Base-by-base conservation (phyloP, 2,113 vertebrate genomes). In the Chelonoidis abingdonii region DNA sequence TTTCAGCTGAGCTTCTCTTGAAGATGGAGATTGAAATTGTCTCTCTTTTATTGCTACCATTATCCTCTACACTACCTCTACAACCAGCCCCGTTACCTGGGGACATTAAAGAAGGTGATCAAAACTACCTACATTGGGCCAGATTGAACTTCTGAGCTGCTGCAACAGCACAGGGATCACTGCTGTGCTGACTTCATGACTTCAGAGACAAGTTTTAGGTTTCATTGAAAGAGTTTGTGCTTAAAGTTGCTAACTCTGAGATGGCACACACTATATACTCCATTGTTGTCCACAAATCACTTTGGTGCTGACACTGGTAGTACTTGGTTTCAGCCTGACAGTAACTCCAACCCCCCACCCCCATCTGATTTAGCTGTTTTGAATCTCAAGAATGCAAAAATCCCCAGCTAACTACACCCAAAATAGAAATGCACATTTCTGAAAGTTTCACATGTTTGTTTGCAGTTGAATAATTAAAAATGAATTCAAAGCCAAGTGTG, bases 361-460 rank as follows among this genome's bases (percentile, higher is more conserved):
- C 13, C 6, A 59, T 35, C 31, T 35, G 62, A 38, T 90, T 94
- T 94, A 84, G 35, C 85, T 96, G 79, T 0, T 2, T 47, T 88
- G 75, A 92, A 76, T 75, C 49, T 92, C 89, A 93, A 92, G 94
- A 91, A 92, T 90, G 86, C 90, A 95, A 86, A 93, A 13, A 25
- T 38, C 16, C 65, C 4, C 65, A 69, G 10, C 57, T 29, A 59
- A 27, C 13, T 17, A 86, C 96, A 93, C 21, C n/a, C 50, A 81
- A 92, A 92, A 86, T 52, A 93, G 78, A 89, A 69, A 38, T 88
- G 83, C 0, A 0, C 57, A n/a, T 94, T 83, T 92, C 89, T 92
- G 84, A 92, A 78, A 95, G 87, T 91, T 95, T 90, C 92, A 94
- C 94, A 49, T 57, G 52, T 95, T 96, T 96, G 62, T 80, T 89